Percentiles rank a stretch among this genome's conserved stretches.
These are phyloP conservation scores for Drosophila triauraria DNA, from an alignment of 1,140 invertebrate genomes.

Conservation along the genomic window DNA sequence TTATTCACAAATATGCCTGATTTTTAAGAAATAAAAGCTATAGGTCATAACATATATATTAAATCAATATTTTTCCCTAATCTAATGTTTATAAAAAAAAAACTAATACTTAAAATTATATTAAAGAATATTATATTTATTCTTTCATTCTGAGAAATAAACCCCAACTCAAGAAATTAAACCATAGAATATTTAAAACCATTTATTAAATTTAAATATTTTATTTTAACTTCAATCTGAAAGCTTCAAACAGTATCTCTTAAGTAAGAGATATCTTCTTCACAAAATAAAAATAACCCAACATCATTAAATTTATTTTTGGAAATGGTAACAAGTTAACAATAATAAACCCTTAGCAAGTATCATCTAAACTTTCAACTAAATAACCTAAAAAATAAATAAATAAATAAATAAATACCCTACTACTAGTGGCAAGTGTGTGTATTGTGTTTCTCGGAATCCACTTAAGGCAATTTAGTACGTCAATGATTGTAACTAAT, in stretches of 20 bases:
- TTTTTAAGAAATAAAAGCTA: not conserved
- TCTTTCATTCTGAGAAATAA: too few species aligned
- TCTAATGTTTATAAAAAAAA: too few species aligned
- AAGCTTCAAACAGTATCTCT: not conserved
- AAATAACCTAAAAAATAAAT: conserved; percentile 4
- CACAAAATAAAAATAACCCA: not conserved
- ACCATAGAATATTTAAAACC: too few species aligned
- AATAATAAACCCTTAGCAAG: too few species aligned
- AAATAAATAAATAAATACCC: not conserved
- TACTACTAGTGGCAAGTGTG: conserved; percentile 10
- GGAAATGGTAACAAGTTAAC: too few species aligned
- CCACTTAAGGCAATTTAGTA: conserved; percentile 51
- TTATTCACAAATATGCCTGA: not conserved
- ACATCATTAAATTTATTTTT: not conserved
- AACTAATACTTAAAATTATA: too few species aligned
- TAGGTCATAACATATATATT: not conserved
- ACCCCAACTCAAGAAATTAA: too few species aligned
- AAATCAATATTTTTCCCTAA: not conserved
- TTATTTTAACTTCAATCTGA: too few species aligned
- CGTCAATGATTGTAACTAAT: conserved; percentile 51
- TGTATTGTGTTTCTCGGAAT: conserved; percentile 37
- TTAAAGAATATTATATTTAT: too few species aligned
- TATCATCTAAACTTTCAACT: conserved; percentile 13
- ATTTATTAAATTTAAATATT: not conserved
- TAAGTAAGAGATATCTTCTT: too few species aligned